phyloP scores from a whole-genome alignment of 37 sponge, comb jelly and placozoan species.

The Petrosia ficiformis region DNA sequence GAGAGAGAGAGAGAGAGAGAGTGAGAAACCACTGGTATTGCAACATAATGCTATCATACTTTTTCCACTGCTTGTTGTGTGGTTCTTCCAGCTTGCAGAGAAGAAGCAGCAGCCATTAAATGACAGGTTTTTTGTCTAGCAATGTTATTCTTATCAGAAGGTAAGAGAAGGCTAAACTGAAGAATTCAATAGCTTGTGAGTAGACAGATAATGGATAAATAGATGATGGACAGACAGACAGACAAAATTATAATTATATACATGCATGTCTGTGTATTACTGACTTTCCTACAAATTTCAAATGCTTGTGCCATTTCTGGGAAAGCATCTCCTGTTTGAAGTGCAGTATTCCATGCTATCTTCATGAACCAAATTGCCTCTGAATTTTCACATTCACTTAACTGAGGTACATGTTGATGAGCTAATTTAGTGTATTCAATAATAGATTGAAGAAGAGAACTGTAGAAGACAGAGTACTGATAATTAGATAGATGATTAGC shows the following conservation, averaged over 20 bases:
- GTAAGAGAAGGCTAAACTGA: not conserved
- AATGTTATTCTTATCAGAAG: conserved; percentile 15
- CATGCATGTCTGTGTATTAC: not conserved
- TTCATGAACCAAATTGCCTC: conserved; percentile 81
- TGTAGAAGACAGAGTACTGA: conserved; percentile 1
- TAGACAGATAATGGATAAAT: conserved; percentile 22
- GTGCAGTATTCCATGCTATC: conserved; percentile 85
- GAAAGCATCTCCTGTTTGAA: conserved; percentile 54
- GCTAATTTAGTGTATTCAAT: conserved; percentile 16
- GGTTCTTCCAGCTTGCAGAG: conserved; percentile 50
- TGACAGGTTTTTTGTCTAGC: conserved; percentile 72
- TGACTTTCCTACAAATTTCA: conserved; percentile 43
- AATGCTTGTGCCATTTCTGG: conserved; percentile 65
- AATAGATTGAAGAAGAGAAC: conserved; percentile 8
- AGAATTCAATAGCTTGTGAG: too few species aligned
- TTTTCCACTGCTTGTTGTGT: conserved; percentile 20
- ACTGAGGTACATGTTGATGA: not conserved
- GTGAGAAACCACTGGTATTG: not conserved
- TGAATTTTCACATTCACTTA: conserved; percentile 6
- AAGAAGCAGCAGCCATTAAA: conserved; percentile 78
- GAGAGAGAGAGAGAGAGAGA: too few species aligned
- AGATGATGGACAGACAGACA: not conserved
- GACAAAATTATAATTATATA: not conserved
- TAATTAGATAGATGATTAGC: not conserved
- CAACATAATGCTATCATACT: not conserved